Percentiles rank a stretch among this genome's conserved stretches.
phyloP scores from a whole-genome alignment of 53 echinoderm and acorn worm genomes.

The Crossaster papposus region DNA sequence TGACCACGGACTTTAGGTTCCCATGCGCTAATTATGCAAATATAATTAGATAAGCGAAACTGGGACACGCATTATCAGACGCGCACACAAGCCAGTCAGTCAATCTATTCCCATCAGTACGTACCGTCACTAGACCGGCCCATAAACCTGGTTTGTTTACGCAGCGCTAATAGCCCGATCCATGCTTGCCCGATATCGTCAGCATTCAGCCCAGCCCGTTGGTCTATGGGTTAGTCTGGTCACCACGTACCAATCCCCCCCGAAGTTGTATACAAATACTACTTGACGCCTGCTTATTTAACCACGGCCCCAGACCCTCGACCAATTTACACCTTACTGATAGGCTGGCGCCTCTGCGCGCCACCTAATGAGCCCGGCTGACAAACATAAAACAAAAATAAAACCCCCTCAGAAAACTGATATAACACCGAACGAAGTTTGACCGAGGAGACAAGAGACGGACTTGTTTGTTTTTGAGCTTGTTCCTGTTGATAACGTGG shows the following conservation, averaged over 20 bases:
- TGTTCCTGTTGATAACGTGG: neutral
- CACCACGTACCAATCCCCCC: neutral
- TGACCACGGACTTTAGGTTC: neutral
- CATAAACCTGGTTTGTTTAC: slow-evolving; percentile 59
- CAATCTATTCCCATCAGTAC: neutral
- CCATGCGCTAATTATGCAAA: slow-evolving; percentile 39
- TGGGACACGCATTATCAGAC: neutral
- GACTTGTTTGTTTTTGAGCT: slow-evolving; percentile 19
- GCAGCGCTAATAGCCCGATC: slow-evolving; percentile 41
- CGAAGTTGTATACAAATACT: slow-evolving; percentile 58
- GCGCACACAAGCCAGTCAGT: slow-evolving; percentile 1
- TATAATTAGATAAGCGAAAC: neutral
- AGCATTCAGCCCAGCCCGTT: neutral
- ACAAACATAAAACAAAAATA: neutral
- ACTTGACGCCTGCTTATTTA: slow-evolving; percentile 75
- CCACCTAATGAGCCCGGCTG: slow-evolving; percentile 51
- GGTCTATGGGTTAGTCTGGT: neutral
- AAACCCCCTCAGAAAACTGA: slow-evolving; percentile 49
- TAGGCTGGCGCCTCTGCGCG: slow-evolving; percentile 72
- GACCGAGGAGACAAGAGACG: neutral
- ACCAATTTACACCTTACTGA: slow-evolving; percentile 82
- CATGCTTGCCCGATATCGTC: neutral
- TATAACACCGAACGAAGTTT: slow-evolving; percentile 21
- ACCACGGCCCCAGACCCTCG: slow-evolving; percentile 59
- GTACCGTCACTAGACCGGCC: neutral